A percentile compares a stretch with the other conserved stretches of the same genome.
Conservation (phyloP, 2,888 invertebrate species). For the Melolontha melolontha region DNA sequence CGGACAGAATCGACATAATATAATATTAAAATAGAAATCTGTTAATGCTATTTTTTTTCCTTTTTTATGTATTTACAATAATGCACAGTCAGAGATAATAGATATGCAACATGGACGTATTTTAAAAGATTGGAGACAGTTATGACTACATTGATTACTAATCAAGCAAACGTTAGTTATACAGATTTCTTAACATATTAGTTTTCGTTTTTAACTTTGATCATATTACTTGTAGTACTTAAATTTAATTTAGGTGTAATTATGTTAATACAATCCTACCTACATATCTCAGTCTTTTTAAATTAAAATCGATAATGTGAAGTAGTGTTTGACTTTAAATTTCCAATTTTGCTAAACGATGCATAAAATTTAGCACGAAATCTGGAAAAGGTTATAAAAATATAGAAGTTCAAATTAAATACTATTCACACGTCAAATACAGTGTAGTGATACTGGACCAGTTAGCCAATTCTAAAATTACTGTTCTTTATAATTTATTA, state of each 20-base stretch:
- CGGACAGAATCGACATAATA: conserved; percentile 44
- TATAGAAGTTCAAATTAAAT: too few species aligned
- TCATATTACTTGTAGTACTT: conserved; percentile 2
- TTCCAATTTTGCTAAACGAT: too few species aligned
- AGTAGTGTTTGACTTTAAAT: too few species aligned
- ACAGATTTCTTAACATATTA: conserved; percentile 25
- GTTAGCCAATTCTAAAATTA: too few species aligned
- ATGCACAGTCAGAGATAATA: conserved; percentile 53
- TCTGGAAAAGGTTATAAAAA: too few species aligned
- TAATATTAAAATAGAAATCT: conserved; percentile 43
- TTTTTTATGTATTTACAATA: conserved; percentile 47
- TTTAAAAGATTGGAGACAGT: conserved; percentile 48
- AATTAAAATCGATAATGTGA: too few species aligned
- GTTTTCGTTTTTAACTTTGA: conserved; percentile 12
- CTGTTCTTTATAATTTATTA: too few species aligned
- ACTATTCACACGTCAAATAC: too few species aligned
- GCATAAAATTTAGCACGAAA: too few species aligned
- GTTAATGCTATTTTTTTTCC: conserved; percentile 11
- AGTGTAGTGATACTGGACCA: too few species aligned
- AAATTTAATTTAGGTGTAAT: not conserved
- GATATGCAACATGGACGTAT: conserved; percentile 59
- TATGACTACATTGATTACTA: conserved; percentile 37
- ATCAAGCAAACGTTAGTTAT: conserved; percentile 28
- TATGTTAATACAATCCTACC: not conserved
- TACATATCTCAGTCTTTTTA: too few species aligned